Base-by-base conservation (phyloP, 1,140 invertebrate genomes). In the Zophobas morio region DNA sequence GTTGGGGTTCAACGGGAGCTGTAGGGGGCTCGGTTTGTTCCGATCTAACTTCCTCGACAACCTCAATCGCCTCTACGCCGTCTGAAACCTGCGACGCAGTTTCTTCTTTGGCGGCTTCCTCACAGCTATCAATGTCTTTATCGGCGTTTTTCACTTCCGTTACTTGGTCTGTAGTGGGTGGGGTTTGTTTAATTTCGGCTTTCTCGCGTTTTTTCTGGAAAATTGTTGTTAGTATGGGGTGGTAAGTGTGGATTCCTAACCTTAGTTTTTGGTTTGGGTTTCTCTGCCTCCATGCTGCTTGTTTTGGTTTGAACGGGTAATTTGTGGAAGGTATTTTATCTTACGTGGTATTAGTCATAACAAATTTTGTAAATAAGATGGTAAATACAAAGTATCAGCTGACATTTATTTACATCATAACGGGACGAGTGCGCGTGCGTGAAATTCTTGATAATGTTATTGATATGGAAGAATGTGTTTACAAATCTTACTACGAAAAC, bases 151-250 rank as follows among this genome's bases (percentile, higher is more conserved):
- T 66, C 32, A 42, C 6, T 2, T 4, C 39, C 20, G 39, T 33
- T 20, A 66, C 39, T 40, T 66, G 37, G 1, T 2, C 1, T 20
- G 6, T 66, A 5, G 32, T 6, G n/a, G 2, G 4, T 51, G 3
- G 2, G n/a, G n/a, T 20, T 51, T 2, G 6, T 51, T 20, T 51
- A 51, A 20, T 51, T 2, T 51, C 39, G 6, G 8, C 42, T 32
- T 66, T 66, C n/a, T 66, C 60, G 20, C 60, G 60, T 66, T 66
- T 66, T 66, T 66, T 66, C 60, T 66, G 42, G 33, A 33, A 51
- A 46, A 4, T 4, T 46, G n/a, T 6, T 1, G 37, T 8, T 5
- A 60, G 1, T 60, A 6, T 36, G 8, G 2, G 6, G 8, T 60
- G n/a, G 56, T 60, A 36, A 51, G 20, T 51, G 33, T 66, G 39